phyloP scores from a whole-genome alignment of 92 coral and sea anemone genomes.

The Epizoanthus fatuus region DNA sequence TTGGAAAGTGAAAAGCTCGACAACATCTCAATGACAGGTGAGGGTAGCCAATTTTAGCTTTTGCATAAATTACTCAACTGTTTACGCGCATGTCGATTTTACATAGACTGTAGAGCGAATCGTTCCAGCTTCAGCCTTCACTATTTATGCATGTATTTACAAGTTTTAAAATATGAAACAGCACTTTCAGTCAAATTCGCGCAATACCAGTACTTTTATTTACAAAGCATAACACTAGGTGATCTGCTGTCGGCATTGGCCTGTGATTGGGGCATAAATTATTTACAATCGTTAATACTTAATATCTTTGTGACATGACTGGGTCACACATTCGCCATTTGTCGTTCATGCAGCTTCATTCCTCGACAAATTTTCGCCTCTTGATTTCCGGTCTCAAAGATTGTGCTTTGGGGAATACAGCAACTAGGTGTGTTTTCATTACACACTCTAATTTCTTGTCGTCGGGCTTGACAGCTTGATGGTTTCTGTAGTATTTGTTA shows the following conservation, averaged over 20 bases:
- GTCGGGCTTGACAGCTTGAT: not conserved
- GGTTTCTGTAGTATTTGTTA: not conserved
- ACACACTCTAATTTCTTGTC: not conserved
- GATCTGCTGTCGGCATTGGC: too few relatives aligned
- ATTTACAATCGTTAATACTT: not conserved
- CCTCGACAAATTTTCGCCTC: not conserved
- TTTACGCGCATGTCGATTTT: not conserved
- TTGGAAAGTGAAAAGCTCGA: not conserved
- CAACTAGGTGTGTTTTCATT: not conserved
- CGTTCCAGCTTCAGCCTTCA: not conserved
- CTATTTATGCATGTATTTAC: not conserved
- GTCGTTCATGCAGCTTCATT: not conserved
- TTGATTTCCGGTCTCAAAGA: not conserved
- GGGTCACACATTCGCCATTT: not conserved
- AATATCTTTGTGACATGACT: not conserved
- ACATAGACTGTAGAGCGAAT: not conserved
- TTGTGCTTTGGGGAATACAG: not conserved
- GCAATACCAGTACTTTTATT: too few relatives aligned
- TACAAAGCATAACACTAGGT: too few relatives aligned
- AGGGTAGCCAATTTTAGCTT: slow-evolving; percentile 2
- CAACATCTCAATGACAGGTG: not conserved
- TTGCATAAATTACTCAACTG: not conserved
- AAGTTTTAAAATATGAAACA: too few relatives aligned
- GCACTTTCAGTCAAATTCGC: too few relatives aligned
- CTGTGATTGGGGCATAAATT: not conserved